Percentiles rank a stretch among this genome's conserved stretches.
Evolutionary conservation across 2,888 invertebrate species (phyloP).

Genomic region (Xestia xanthographa): DNA sequence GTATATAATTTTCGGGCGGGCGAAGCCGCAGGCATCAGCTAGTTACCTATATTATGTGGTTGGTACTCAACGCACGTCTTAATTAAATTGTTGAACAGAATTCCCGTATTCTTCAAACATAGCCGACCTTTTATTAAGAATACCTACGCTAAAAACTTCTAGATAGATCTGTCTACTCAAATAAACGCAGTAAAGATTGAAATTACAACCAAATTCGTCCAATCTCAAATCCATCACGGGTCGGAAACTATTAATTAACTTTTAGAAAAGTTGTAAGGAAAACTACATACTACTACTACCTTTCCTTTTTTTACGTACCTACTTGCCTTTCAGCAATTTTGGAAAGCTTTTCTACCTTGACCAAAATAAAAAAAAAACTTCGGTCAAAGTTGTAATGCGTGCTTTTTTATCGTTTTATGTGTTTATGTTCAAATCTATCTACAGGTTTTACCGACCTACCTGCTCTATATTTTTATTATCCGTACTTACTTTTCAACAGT

Average conservation of each 20-base stretch:
- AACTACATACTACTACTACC: conserved; percentile 3
- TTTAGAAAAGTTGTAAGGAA: neutral
- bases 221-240: neutral
- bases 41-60: conserved; percentile 28
- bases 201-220: neutral
- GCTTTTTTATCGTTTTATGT: conserved; percentile 31
- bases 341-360: conserved; percentile 39
- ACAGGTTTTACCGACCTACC: neutral
- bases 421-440: conserved; percentile 14
- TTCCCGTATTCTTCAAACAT: neutral
- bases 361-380: conserved; percentile 34
- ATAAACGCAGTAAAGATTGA: neutral
- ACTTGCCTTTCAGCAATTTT: conserved; percentile 24
- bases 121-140: neutral
- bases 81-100: conserved; percentile 17
- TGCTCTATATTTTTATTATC: neutral
- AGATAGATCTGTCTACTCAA: neutral
- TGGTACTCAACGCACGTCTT: conserved; percentile 4
- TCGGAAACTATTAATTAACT: conserved; percentile 7
- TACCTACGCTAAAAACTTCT: neutral
- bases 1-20: too few relatives aligned
- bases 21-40: too few relatives aligned
- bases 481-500: neutral
- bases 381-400: conserved; percentile 36
- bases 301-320: too few relatives aligned